Evolutionary conservation across 2,797 vertebrate species (phyloP).

Genomic region (Crax fasciolata): DNA sequence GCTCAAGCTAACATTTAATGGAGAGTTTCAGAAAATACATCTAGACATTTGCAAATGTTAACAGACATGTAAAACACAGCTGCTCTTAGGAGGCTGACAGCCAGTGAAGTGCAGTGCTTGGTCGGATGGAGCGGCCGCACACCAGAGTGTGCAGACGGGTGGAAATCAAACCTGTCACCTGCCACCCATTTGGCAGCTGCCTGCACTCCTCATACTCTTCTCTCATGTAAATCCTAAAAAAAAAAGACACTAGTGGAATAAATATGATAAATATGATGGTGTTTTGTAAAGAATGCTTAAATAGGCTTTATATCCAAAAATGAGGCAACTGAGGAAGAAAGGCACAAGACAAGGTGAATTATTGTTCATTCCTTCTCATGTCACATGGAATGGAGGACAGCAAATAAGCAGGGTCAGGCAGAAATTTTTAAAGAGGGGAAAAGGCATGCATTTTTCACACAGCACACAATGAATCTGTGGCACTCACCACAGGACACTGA

Average conservation of each 20-base stretch:
- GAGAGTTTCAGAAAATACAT: not conserved
- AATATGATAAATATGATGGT: not conserved
- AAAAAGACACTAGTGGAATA: not conserved
- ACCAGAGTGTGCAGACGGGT: not conserved
- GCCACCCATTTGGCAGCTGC: not conserved
- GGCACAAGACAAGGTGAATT: not conserved
- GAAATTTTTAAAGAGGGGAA: not conserved
- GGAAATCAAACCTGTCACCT: not conserved
- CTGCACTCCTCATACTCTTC: not conserved
- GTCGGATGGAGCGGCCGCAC: not conserved
- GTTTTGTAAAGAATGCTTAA: not conserved
- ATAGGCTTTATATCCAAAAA: not conserved
- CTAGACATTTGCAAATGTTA: not conserved
- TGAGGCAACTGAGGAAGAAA: not conserved
- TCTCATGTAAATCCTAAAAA: not conserved
- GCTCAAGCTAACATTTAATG: accelerated
- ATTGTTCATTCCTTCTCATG: not conserved
- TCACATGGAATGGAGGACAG: not conserved
- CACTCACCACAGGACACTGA: not conserved
- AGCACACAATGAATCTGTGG: not conserved
- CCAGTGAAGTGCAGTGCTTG: not conserved
- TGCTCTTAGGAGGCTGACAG: not conserved
- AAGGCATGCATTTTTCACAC: not conserved
- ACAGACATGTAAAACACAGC: not conserved
- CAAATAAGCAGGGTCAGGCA: not conserved